Evolutionary conservation across 1,140 invertebrate genomes (phyloP), one percentile per base, ranked within the genome.

Genomic region (Chymomyza costata): DNA sequence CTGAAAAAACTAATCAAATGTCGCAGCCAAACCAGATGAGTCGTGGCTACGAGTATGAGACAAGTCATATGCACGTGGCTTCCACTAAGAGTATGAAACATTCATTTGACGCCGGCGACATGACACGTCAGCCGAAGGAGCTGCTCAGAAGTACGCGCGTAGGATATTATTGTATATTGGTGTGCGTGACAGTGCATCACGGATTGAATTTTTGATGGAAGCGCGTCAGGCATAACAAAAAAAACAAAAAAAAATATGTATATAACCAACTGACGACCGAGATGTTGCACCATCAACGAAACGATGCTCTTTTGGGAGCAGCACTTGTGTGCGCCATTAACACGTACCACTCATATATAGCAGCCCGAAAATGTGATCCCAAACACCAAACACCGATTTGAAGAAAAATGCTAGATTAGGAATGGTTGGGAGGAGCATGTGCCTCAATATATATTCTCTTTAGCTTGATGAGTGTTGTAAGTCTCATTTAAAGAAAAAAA

Each of bases 1-100:
- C 63, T 45, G 19, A 60, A 35, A 67, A 74, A 82, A 82, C 76
- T 82, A 82, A 82, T 82, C 76, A 82, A 82, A 82, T 63, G 69
- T 60, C 71, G 54, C 51, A 32, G 39, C 52, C 18, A 40, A 51
- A 56, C 19, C 70, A 81, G 52, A 73, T 55, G 68, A 81, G 62
- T 44, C 54, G 43, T 18, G 37, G 38, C 17, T 28, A 5, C 11
- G 17, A 19, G 45, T 34, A 19, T 35, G 47, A n/a, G n/a, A n/a
- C n/a, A n/a, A n/a, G n/a, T n/a, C n/a, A n/a, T n/a, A n/a, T n/a
- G n/a, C 44, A 35, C 44, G 55, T 51, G 48, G 17, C 45, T 30
- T 44, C 43, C 49, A 53, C 34, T 25, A 17, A 31, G 32, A 43
- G 55, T 64, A 82, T 82, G 76, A 76, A 82, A 76, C 76, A 82